phyloP scores from a whole-genome alignment of 2,113 vertebrate species.

The Marcusenius ussheri region DNA sequence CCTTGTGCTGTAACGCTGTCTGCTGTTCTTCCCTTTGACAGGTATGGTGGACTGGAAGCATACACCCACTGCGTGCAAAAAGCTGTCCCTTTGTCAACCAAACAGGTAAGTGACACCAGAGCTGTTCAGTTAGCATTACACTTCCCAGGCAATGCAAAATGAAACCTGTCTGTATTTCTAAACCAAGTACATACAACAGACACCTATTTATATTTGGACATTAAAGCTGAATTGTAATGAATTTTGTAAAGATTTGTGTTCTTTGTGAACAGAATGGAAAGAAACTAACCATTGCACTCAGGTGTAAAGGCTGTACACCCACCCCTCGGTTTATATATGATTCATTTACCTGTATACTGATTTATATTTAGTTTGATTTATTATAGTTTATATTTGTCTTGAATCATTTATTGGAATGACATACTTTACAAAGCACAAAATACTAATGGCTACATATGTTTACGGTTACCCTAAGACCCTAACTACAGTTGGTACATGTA shows the following conservation, averaged over 20 bases:
- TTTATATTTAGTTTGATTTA: background rate
- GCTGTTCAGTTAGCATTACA: background rate
- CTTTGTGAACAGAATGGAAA: background rate
- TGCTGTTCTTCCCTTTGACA: constrained; percentile 22
- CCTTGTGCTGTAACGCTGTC: background rate
- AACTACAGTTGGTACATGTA: background rate
- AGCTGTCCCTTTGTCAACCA: constrained; percentile 50
- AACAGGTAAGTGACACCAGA: constrained; percentile 15
- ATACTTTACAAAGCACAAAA: background rate
- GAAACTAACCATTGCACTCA: background rate
- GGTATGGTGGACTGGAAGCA: constrained; percentile 39
- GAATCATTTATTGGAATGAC: background rate
- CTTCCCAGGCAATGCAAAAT: background rate
- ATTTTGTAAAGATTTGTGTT: background rate
- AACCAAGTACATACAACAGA: background rate
- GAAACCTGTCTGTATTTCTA: background rate
- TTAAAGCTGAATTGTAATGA: background rate
- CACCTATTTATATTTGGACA: background rate
- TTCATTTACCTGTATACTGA: background rate
- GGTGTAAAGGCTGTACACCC: background rate
- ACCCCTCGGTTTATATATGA: background rate
- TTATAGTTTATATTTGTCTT: background rate
- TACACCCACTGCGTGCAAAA: constrained; percentile 7
- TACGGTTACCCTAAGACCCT: background rate
- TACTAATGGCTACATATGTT: background rate